Base-by-base conservation (phyloP, 1,140 invertebrate genomes). In the Sitophilus oryzae region DNA sequence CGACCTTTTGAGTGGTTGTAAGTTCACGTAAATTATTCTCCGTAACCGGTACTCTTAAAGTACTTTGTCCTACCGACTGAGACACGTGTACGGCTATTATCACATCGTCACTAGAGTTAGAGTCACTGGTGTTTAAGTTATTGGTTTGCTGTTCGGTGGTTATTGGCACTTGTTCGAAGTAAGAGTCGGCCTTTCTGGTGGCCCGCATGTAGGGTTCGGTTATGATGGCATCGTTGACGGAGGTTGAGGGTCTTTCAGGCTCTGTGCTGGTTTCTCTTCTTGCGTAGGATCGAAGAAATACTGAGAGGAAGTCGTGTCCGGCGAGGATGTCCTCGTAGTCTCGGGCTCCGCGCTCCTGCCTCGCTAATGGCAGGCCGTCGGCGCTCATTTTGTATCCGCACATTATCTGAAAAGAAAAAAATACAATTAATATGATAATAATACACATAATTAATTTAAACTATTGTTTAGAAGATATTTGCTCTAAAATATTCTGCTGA, bases 231-330 rank as follows among this genome's bases (percentile, higher is more conserved):
- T 57, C 34, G 53, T 50, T 37, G 25, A 30, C 44, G 8, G 53
- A 52, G 18, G 40, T 34, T 60, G 35, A 35, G 0, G 22, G 52
- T 53, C 42, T 59, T 52, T 41, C 58, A 49, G 16, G 67, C 65
- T 55, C 70, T 59, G 52, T 71, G 66, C 40, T 71, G 61, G 36
- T 70, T 68, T 54, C 74, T 70, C 53, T 70, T 59, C 20, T 68
- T 56, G 5, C 67, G 67, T 40, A 68, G 65, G 63, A 56, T 22
- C 62, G 62, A 59, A 81, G 77, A 46, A 80, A 75, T 0, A 81
- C 73, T 4, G 76, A 78, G 0, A 80, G 71, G 55, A 81, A 81
- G 58, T 80, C 78, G 2, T 74, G 74, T 41, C 79, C 78, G 20
- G 77, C 75, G 11, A 80, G 63, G 35, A 79, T 71, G 56, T 78